A percentile compares a stretch with the other conserved stretches of the same genome.
phyloP scores from a whole-genome alignment of 2,888 invertebrate species.

The Agrypnus murinus region DNA sequence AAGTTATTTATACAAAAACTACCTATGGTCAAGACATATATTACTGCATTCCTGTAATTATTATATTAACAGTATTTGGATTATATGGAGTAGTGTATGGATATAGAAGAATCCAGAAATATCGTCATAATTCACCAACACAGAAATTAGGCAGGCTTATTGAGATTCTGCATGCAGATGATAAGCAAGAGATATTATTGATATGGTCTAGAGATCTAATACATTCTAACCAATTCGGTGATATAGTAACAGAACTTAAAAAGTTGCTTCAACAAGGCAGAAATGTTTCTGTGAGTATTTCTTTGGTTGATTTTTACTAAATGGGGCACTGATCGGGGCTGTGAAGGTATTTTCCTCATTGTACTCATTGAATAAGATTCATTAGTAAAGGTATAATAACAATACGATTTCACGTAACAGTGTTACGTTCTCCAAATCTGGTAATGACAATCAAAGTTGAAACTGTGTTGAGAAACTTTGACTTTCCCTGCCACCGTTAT shows the following conservation, averaged over 20 bases:
- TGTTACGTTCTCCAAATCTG: too few species aligned
- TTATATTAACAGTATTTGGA: not conserved
- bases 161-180: not conserved
- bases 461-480: too few species aligned
- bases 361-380: too few species aligned
- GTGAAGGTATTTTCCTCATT: too few species aligned
- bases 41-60: not conserved
- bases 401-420: too few species aligned
- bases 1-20: not conserved
- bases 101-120: not conserved
- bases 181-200: conserved; percentile 12
- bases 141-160: not conserved
- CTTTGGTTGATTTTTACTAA: not conserved
- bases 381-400: too few species aligned
- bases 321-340: too few species aligned
- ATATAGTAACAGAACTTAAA: conserved; percentile 11
- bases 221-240: not conserved
- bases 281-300: conserved; percentile 2
- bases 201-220: conserved; percentile 30
- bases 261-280: not conserved
- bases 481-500: too few species aligned
- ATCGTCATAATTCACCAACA: too few species aligned
- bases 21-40: not conserved
- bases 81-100: not conserved
- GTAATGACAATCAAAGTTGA: too few species aligned